A percentile compares a stretch with the other conserved stretches of the same genome.
phyloP scores from a whole-genome alignment of 1,140 invertebrate genomes.

The Cotesia typhae region DNA sequence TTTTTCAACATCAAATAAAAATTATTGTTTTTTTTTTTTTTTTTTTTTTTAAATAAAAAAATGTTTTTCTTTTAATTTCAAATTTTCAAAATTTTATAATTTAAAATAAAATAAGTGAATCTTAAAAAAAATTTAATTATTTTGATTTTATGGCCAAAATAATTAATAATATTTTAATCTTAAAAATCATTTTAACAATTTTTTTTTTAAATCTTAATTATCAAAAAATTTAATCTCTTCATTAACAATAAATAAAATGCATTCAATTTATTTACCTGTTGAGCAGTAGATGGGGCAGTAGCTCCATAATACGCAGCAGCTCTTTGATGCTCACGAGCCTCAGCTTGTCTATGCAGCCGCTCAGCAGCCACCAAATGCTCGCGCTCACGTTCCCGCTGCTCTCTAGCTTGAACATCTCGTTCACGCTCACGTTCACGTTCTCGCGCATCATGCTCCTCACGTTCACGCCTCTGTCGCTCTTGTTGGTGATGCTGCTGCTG shows the following conservation, averaged over 20 bases:
- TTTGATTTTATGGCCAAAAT: no score
- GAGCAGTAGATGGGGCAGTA: conserved; percentile 51
- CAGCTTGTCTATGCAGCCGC: conserved; percentile 54
- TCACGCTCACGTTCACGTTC: conserved; percentile 27
- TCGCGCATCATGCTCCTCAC: conserved; percentile 58
- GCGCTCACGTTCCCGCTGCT: conserved; percentile 47
- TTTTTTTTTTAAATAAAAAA: no score
- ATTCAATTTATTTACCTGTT: conserved; percentile 51
- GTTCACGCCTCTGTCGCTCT: conserved; percentile 51
- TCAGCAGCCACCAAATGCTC: conserved; percentile 54
- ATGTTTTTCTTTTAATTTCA: no score
- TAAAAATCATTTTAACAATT: no score
- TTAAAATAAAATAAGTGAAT: no score
- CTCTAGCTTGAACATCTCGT: conserved; percentile 38
- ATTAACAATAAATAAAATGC: conserved; percentile 1
- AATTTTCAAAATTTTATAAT: no score
- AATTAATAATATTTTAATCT: no score
- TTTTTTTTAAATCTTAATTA: no score
- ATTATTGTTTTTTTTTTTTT: no score
- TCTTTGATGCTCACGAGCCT: conserved; percentile 57
- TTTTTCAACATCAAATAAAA: no score
- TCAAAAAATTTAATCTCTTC: no score
- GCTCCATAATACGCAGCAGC: conserved; percentile 56
- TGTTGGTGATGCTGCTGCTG: conserved; percentile 57
- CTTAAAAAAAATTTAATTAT: no score